Conservation (phyloP, 92 coral and sea anemone genomes). For the Plumapathes pennacea region DNA sequence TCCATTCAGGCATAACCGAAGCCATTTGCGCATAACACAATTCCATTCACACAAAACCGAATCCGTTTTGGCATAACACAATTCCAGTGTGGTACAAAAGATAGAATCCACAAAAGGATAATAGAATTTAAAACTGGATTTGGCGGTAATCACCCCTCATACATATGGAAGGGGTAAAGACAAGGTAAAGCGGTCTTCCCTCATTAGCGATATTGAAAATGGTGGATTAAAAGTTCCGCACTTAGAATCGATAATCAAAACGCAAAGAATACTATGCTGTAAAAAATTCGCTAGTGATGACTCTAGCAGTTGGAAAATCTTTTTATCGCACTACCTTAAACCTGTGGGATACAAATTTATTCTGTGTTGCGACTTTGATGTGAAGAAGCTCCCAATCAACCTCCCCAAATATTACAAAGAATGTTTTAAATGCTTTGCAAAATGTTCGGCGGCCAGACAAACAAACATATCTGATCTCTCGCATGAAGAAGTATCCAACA, state of each 20-base stretch:
- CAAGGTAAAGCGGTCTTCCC: conserved; percentile 6
- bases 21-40: no score
- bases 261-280: conserved; percentile 27
- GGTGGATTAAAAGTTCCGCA: conserved; percentile 30
- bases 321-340: conserved; percentile 18
- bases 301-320: conserved; percentile 11
- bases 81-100: no score
- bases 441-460: conserved; percentile 9
- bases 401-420: conserved; percentile 9
- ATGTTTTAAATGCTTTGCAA: neutral
- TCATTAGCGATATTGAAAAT: conserved; percentile 18
- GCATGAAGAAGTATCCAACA: no score
- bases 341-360: conserved; percentile 21
- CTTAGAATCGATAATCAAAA: conserved; percentile 22
- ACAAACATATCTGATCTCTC: no score
- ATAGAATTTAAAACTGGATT: no score
- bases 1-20: no score
- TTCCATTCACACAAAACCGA: no score
- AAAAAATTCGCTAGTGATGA: conserved; percentile 8
- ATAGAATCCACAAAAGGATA: no score
- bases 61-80: no score
- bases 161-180: conserved; percentile 24
- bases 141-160: no score
- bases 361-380: conserved; percentile 25
- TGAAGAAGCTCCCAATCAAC: conserved; percentile 10